phyloP scores from a whole-genome alignment of 2,888 invertebrate species.

The Desoria tigrina region DNA sequence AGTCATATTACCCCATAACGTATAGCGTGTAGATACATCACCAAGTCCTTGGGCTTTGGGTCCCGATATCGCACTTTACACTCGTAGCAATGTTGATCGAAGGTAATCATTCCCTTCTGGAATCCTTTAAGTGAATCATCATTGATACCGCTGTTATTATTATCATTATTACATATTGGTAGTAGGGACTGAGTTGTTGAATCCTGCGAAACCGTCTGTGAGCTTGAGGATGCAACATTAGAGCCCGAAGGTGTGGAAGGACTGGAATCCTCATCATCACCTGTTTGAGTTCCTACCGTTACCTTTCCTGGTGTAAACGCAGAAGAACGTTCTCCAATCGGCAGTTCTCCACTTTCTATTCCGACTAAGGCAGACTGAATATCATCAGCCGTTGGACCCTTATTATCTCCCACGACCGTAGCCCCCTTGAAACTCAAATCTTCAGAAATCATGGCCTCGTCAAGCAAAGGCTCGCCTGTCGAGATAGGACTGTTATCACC shows the following conservation, averaged over 20 bases:
- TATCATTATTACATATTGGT: neutral
- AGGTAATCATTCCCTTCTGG: constrained; percentile 70
- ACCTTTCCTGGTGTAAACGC: constrained; percentile 60
- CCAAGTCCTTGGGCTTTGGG: constrained; percentile 85
- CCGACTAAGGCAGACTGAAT: constrained; percentile 2
- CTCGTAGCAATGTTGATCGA: constrained; percentile 87
- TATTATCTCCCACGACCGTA: too few relatives aligned
- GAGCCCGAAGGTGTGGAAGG: neutral
- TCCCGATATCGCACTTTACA: constrained; percentile 90
- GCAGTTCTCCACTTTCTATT: neutral
- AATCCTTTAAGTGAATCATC: constrained; percentile 58
- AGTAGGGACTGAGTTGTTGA: neutral
- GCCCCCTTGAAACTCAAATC: too few relatives aligned
- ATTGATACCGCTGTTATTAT: constrained; percentile 5
- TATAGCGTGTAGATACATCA: constrained; percentile 96
- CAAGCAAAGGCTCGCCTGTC: neutral
- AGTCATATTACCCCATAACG: constrained; percentile 72
- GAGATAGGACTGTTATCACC: neutral
- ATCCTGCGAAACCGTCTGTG: neutral
- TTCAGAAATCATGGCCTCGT: neutral
- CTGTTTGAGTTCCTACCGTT: constrained; percentile 83
- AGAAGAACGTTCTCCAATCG: constrained; percentile 9
- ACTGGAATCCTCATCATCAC: constrained; percentile 64
- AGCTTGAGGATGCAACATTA: neutral
- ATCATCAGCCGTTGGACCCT: constrained; percentile 1